Base-by-base conservation (phyloP, 2,113 vertebrate genomes). In the Podarcis cretensis region DNA sequence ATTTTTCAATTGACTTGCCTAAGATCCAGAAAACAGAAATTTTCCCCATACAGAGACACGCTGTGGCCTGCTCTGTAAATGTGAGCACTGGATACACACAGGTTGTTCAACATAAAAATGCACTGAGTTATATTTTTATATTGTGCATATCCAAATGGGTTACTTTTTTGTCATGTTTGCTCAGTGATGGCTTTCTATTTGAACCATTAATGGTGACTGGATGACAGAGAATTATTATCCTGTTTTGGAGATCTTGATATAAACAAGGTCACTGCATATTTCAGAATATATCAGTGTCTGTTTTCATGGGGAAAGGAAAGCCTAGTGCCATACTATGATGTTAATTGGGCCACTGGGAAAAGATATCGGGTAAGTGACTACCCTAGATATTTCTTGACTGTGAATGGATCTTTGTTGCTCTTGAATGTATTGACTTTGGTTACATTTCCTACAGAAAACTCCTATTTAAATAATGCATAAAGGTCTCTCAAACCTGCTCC, bases 331-430 rank as follows among this genome's bases (percentile, higher is more conserved):
- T 1, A 27, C 9, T 87, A 16, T 79, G 74, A 83, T 89, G 57
- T 83, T 94, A 94, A 95, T 92, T 95, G 90, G 92, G 37, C 87
- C 2, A 0, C 66, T 87, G 90, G 89, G 93, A 94, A 91, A 92
- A 94, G 48, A 32, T 89, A 87, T 79, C 79, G 89, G 87, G 80
- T 91, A 92, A 91, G 81, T 66, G 90, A 68, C 32, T 93, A 68
- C 16, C 82, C 75, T 3, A 83, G 54, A 32, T 90, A 81, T 32
- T 91, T 92, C 54, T 89, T 91, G 30, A 66, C 54, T 4, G 35
- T 3, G 4, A 81, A 82, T 79, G 89, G 80, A 74, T 85, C 69
- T 91, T 92, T 89, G 81, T 86, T 65, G 83, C 66, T n/a, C 66
- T 18, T 88, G 80, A 90, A 88, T 83, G 20, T 9, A 87, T 83